These are phyloP conservation scores for Platorchestia sp. DNA, from an alignment of 1,140 invertebrate genomes.

Conservation along the genomic window DNA sequence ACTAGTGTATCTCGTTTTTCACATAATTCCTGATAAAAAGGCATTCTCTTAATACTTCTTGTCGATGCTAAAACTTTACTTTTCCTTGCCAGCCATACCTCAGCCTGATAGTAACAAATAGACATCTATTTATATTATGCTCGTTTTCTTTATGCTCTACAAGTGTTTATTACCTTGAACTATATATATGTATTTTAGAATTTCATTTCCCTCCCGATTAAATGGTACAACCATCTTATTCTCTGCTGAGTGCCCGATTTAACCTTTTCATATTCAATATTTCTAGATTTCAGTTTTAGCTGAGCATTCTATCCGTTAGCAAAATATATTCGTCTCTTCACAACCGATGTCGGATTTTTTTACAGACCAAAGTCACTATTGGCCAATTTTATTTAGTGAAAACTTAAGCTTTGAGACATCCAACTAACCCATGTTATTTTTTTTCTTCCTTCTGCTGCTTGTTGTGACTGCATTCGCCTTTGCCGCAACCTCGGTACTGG, in stretches of 20 bases:
- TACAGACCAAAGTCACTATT: neutral
- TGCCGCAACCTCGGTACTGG: conserved; percentile 53
- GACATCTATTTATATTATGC: neutral
- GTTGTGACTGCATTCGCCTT: conserved; percentile 31
- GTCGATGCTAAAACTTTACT: neutral
- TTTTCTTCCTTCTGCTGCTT: conserved; percentile 59
- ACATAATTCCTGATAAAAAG: neutral
- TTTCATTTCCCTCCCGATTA: neutral
- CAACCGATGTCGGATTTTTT: neutral
- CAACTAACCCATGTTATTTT: neutral
- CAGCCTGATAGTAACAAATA: neutral
- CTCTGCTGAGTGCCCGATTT: neutral
- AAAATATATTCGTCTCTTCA: neutral
- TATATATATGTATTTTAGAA: neutral
- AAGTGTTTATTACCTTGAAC: neutral
- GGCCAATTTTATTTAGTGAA: neutral
- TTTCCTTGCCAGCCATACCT: no score
- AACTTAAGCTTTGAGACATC: neutral
- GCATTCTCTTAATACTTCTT: neutral
- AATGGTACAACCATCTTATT: neutral
- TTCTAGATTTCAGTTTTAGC: neutral
- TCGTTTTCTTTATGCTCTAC: neutral
- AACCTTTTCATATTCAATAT: neutral
- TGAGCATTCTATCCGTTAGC: neutral
- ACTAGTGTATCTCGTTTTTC: neutral